Percentiles rank a stretch among this genome's conserved stretches.
Evolutionary conservation across 2,797 vertebrate genomes (phyloP).

Genomic region (Melanotaenia nigrans): DNA sequence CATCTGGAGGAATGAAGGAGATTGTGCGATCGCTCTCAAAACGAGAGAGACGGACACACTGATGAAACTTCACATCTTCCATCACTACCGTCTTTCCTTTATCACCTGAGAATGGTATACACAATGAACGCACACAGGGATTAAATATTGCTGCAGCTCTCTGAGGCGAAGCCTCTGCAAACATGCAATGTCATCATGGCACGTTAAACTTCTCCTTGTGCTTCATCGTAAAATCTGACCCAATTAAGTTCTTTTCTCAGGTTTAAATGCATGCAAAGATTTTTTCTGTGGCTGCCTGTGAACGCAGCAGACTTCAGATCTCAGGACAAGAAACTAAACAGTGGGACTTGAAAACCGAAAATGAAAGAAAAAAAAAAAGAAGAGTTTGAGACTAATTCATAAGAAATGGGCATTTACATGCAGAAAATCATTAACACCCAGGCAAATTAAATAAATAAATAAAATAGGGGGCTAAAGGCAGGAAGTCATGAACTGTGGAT

Average conservation of each 20-base stretch:
- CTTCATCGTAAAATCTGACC: not conserved
- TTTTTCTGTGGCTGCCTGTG: not conserved
- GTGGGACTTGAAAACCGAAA: not conserved
- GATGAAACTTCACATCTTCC: constrained; percentile 96
- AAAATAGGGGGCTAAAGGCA: no score
- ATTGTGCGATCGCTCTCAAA: constrained; percentile 94
- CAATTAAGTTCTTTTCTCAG: not conserved
- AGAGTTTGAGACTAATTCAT: not conserved
- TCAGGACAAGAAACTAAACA: not conserved
- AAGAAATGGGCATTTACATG: not conserved
- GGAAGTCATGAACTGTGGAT: not conserved
- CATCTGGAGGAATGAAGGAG: constrained; percentile 94
- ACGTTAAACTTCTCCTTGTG: not conserved
- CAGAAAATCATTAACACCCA: not conserved
- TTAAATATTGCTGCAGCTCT: not conserved
- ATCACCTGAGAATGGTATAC: constrained; percentile 80
- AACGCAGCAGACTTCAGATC: no score
- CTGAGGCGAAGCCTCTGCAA: no score
- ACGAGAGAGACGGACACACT: constrained; percentile 92
- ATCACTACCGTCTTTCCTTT: constrained; percentile 92
- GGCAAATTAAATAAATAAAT: not conserved
- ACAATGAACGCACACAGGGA: not conserved
- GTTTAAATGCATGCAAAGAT: not conserved
- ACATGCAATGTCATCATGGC: no score
- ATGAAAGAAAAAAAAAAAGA: not conserved